Evolutionary conservation across 2,888 invertebrate genomes (phyloP).

Genomic region (Cerastis rubricosa): DNA sequence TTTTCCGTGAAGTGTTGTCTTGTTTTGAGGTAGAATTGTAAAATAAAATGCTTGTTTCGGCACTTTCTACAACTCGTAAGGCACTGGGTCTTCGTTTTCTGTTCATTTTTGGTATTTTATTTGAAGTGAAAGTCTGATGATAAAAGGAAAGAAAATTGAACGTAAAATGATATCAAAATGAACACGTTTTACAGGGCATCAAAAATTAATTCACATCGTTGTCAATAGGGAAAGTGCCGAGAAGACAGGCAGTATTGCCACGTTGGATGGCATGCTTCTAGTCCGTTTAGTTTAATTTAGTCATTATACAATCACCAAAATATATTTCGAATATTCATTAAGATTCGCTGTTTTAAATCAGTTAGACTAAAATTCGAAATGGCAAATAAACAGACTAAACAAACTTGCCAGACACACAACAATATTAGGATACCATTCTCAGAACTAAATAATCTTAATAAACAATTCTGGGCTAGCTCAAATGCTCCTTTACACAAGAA

Average conservation of each 20-base stretch:
- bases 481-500: neutral
- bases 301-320: neutral
- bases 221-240: no score
- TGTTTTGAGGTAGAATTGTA: neutral
- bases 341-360: slow-evolving; percentile 4
- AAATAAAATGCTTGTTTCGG: neutral
- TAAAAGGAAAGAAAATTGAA: no score
- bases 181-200: no score
- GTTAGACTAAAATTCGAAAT: neutral
- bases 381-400: neutral
- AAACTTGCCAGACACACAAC: slow-evolving; percentile 36
- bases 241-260: no score
- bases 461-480: slow-evolving; percentile 23
- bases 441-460: slow-evolving; percentile 48
- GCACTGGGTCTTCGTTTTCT: neutral
- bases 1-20: neutral
- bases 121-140: neutral
- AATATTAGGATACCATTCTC: slow-evolving; percentile 39
- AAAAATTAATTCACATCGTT: no score
- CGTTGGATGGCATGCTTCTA: no score
- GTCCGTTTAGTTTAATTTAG: neutral
- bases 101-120: neutral
- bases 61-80: neutral
- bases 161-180: no score
- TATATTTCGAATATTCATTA: slow-evolving; percentile 23